Base-by-base conservation (phyloP, 2,113 vertebrate genomes). In the Pachypanchax playfairii region DNA sequence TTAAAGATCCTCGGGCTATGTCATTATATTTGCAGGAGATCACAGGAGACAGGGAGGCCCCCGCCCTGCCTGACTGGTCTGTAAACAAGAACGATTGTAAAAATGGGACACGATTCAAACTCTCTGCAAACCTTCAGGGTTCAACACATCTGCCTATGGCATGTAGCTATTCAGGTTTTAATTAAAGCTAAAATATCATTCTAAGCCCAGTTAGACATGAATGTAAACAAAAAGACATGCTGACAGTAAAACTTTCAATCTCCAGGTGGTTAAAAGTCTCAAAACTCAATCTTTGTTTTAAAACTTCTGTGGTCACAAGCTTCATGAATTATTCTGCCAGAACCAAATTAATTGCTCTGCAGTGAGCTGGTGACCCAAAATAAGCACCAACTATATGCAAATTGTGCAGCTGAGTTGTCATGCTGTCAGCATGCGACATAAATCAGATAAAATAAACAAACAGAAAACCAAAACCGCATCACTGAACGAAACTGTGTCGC, bases 1-100 rank as follows among this genome's bases (percentile, higher is more conserved):
- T 63, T 29, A 36, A 63, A 67, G 64, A 41, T 24, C 64, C 38
- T 22, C 2, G 8, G 9, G 53, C 59, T 22, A 9, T 51, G 56
- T 73, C 56, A 46, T 70, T 54, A 50, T 33, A 56, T 64, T 26
- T 31, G 15, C 33, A 39, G 18, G 36, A 69, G 65, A 65, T 73
- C 55, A 39, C 18, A 75, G 60, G 48, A 51, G 49, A 70, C 59
- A 52, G 48, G 35, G 28, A 33, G 1, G 51, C 47, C 57, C 15
- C 43, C 21, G 7, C 70, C 74, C 53, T 8, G 35, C 44, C 20
- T 0, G 14, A 22, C 41, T 33, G 48, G 54, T 31, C 61, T 26
- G 31, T 36, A 62, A 44, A 43, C 57, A 48, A 18, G 43, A 6
- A 52, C 2, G 2, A 15, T 7, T 21, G 39, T 29, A 39, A 18